Conservation (phyloP, 2,888 invertebrate species). For the Eupithecia subfuscata region DNA sequence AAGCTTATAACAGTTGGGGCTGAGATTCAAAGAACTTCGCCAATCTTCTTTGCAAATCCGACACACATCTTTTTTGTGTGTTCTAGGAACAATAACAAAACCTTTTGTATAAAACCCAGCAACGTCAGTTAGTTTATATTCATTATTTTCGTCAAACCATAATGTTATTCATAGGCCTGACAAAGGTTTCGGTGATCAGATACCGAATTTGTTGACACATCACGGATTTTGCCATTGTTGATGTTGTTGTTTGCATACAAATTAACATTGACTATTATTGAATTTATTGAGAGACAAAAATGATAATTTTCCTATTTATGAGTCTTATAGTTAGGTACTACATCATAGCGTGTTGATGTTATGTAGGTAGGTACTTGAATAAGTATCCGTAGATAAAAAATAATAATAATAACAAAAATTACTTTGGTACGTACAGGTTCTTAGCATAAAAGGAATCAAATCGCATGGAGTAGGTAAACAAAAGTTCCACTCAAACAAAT, state of each 20-base stretch:
- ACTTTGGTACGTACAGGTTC: background rate
- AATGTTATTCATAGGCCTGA: constrained; percentile 39
- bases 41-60: background rate
- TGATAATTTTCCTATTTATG: background rate
- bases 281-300: background rate
- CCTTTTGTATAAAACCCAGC: constrained; percentile 23
- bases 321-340: background rate
- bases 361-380: background rate
- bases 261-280: constrained; percentile 17
- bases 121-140: constrained; percentile 19
- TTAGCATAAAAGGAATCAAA: background rate
- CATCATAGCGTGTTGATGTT: background rate
- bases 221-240: constrained; percentile 29
- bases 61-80: background rate
- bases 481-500: background rate
- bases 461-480: background rate
- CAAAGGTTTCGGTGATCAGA: constrained; percentile 40
- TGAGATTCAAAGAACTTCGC: no score
- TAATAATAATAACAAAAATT: no score
- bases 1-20: no score
- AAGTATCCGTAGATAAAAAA: no score
- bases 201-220: constrained; percentile 39
- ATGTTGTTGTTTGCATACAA: constrained; percentile 28
- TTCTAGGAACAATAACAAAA: background rate
- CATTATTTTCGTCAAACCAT: constrained; percentile 31